Evolutionary conservation across 2,888 invertebrate genomes (phyloP), one percentile per base, ranked within the genome.

Genomic region (Ophion costatus): DNA sequence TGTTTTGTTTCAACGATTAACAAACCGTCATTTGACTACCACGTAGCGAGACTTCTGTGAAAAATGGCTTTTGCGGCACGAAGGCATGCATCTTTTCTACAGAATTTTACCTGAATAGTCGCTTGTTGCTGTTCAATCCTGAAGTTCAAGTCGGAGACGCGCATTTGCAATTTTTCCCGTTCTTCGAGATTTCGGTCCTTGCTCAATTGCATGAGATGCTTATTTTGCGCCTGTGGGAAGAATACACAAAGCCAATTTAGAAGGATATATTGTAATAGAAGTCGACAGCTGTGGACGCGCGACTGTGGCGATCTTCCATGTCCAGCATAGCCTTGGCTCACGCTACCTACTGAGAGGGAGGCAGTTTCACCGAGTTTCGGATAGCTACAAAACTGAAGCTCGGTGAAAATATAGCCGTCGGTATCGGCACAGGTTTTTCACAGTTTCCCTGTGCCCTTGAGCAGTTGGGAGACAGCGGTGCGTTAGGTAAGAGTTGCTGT

Each of bases 101-200:
- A 17, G 20, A 29, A 38, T 82, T 79, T 87, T 89, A 94, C 94
- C 90, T 94, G 92, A 86, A 94, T 94, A 80, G 92, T 93, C 78
- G 93, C 92, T 79, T 94, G 93, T 84, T 94, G 94, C 73, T 94
- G 92, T 78, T 92, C 89, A 83, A 94, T 91, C 80, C 91, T 92
- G 81, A 91, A 90, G 88, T 92, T 93, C 82, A 94, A 89, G 86
- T 94, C 94, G 38, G 92, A 92, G 45, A 94, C 92, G 92, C 96
- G 96, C 9, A 95, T 94, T 83, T 96, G 95, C 10, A 98, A 94
- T 88, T 96, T 96, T 90, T 97, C 97, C 29, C 97, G 95, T 88
- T 97, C 97, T 17, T 95, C 95, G 10, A 97, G 95, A 90, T 96
- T 96, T 89, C 96, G 96, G 89, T 97, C 96, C 91, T 95, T 97